Evolutionary conservation across 2,888 invertebrate genomes (phyloP), one percentile per base, ranked within the genome.

Genomic region (Hedya salicella): DNA sequence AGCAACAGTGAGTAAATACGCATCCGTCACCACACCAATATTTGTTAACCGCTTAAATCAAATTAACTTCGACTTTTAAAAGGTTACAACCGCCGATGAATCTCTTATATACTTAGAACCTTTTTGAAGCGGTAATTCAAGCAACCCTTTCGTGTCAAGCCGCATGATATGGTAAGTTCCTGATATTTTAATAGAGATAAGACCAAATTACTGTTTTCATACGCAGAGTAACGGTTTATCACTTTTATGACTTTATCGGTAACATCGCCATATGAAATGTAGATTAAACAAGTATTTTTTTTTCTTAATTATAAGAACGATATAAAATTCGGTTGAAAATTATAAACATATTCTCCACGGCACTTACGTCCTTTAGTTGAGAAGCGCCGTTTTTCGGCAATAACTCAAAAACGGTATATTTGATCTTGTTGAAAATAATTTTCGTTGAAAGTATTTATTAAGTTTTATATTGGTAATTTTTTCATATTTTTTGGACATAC

Each of bases 1-100:
- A 71, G 80, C 77, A 71, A 80, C 75, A 40, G 79, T 76, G 71
- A 69, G 78, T 79, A 82, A 83, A 82, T 78, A 82, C 68, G 73
- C 75, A 74, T 61, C 73, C 63, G 70, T 61, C 70, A 62, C 66
- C 65, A 59, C 67, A 17, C 68, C 70, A 70, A 73, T 75, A 69
- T 75, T 75, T 73, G 69, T 68, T 36, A 6, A 17, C 66, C 65
- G 53, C 70, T 69, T 69, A 73, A 67, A 62, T 70, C 70, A 73
- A 73, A 69, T 67, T 67, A 62, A 66, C 69, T 67, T 65, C 68
- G 61, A 62, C 62, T 65, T 57, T 63, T 66, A 70, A 69, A 68
- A 60, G 4, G 53, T 36, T 36, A 25, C 36, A 62, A 62, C 36
- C 13, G n/a, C 9, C 39, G 32, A 39, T 4, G n/a, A 52, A 17